phyloP scores from a whole-genome alignment of 2,888 invertebrate genomes.

The Drosophila diplacantha region DNA sequence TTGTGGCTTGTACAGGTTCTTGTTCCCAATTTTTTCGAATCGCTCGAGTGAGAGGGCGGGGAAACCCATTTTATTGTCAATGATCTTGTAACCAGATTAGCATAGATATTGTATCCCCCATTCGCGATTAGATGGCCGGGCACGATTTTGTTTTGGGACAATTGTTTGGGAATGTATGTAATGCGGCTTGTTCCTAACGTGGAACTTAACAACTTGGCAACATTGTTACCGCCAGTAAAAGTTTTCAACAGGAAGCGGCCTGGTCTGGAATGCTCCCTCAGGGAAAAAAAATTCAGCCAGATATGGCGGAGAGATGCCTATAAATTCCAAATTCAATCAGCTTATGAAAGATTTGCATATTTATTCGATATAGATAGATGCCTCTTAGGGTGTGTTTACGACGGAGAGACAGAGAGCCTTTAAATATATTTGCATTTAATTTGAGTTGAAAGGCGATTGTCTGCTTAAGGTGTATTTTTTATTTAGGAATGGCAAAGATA shows the following conservation, averaged over 20 bases:
- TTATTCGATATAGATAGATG: conserved; percentile 10
- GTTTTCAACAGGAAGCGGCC: conserved; percentile 30
- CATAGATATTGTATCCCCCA: conserved; percentile 70
- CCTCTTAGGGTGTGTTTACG: conserved; percentile 22
- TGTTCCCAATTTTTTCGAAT: conserved; percentile 42
- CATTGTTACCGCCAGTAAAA: conserved; percentile 40
- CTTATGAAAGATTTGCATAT: conserved; percentile 35
- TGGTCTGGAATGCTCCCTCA: conserved; percentile 5
- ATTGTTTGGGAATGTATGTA: conserved; percentile 39
- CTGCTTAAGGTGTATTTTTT: conserved; percentile 12
- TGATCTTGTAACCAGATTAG: conserved; percentile 70
- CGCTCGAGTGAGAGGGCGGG: conserved; percentile 15
- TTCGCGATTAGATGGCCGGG: conserved; percentile 69
- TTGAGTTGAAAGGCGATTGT: conserved; percentile 11
- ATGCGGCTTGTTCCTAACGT: conserved; percentile 38
- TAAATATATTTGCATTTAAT: conserved; percentile 29
- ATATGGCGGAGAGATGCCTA: conserved; percentile 4
- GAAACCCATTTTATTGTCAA: conserved; percentile 68
- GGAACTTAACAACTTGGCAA: conserved; percentile 40
- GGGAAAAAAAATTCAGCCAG: background rate
- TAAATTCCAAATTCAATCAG: conserved; percentile 22
- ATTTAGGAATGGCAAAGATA: conserved; percentile 1
- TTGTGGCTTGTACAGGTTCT: conserved; percentile 67
- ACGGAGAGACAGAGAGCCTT: conserved; percentile 3
- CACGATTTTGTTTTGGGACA: conserved; percentile 60